Evolutionary conservation across 2,113 vertebrate species (phyloP).

Genomic region (Gymnorhina tibicen): DNA sequence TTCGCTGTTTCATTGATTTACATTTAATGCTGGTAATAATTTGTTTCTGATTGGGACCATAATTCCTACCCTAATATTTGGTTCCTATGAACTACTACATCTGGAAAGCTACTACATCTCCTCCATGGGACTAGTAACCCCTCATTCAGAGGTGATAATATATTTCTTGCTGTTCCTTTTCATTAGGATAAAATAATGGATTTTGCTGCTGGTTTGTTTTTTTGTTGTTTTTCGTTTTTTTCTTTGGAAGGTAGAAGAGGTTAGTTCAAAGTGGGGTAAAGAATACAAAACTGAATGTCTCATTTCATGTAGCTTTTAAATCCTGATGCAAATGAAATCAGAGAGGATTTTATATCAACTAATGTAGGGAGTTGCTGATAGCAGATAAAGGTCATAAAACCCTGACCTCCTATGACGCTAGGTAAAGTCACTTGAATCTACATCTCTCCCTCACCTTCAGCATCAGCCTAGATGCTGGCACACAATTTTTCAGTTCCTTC

Average conservation of each 20-base stretch:
- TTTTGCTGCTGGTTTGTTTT: neutral
- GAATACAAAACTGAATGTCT: neutral
- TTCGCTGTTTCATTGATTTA: neutral
- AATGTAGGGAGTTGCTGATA: neutral
- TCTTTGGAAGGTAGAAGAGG: neutral
- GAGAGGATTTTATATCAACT: neutral
- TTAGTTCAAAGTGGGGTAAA: neutral
- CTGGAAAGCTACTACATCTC: neutral
- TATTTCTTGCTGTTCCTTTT: neutral
- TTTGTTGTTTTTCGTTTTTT: neutral
- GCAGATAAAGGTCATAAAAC: neutral
- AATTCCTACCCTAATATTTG: neutral
- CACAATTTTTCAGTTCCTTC: neutral
- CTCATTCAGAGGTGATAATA: neutral
- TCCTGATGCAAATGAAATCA: neutral
- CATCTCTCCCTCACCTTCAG: neutral
- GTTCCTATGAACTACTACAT: neutral
- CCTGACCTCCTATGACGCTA: neutral
- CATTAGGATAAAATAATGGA: neutral
- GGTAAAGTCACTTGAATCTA: neutral
- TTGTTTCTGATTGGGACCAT: neutral
- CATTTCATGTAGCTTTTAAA: neutral
- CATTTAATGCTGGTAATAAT: neutral
- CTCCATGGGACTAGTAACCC: neutral
- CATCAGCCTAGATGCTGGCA: neutral